These are phyloP conservation scores for Patiria miniata DNA, from an alignment of 35 echinoderm and acorn worm genomes.

Conservation along the genomic window DNA sequence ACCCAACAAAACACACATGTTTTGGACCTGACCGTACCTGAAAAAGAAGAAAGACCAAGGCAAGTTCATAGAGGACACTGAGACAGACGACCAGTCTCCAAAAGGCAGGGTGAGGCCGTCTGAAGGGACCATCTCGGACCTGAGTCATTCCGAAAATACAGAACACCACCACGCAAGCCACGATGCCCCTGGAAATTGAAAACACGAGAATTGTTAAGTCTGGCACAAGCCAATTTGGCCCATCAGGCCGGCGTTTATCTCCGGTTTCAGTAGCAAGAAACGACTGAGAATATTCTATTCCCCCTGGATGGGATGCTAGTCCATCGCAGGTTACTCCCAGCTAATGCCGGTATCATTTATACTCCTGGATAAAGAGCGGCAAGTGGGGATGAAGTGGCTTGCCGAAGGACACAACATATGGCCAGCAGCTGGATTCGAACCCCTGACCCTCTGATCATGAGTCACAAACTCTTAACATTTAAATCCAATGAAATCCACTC, in stretches of 20 bases:
- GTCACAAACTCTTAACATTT: no score
- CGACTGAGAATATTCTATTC: no score
- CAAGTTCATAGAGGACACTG: slow-evolving; percentile 88
- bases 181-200: slow-evolving; percentile 71
- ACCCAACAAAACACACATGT: background rate
- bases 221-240: no score
- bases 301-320: no score
- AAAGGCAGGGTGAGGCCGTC: slow-evolving; percentile 87
- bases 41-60: slow-evolving; percentile 85
- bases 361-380: background rate
- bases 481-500: no score
- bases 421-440: background rate
- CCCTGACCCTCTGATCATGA: background rate
- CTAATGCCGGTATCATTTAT: no score
- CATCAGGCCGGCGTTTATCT: no score
- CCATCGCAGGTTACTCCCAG: no score
- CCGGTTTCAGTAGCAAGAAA: no score
- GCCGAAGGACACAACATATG: no score
- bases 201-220: background rate
- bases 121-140: slow-evolving; percentile 91
- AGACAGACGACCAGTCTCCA: slow-evolving; percentile 86
- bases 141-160: slow-evolving; percentile 96
- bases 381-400: no score
- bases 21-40: slow-evolving; percentile 46
- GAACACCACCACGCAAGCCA: slow-evolving; percentile 77